A percentile compares a stretch with the other conserved stretches of the same genome.
Evolutionary conservation across 2,113 vertebrate genomes (phyloP).

Genomic region (Strix aluco): DNA sequence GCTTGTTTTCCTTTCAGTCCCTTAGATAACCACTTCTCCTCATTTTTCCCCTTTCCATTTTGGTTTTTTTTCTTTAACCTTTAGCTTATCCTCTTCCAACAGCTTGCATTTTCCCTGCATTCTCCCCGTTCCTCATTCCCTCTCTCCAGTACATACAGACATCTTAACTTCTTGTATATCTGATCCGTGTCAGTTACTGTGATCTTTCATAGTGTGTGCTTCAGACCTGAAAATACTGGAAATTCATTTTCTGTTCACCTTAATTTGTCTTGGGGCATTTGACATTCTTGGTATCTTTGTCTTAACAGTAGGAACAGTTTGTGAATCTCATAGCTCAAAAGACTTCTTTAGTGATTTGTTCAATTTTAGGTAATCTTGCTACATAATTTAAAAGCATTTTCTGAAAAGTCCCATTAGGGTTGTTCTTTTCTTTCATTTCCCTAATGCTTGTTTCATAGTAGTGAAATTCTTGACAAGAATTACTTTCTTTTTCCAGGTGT

Average conservation of each 20-base stretch:
- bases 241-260: neutral
- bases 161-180: neutral
- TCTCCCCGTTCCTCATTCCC: neutral
- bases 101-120: neutral
- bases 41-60: accelerated
- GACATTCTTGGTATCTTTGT: neutral
- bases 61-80: neutral
- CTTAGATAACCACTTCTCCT: neutral
- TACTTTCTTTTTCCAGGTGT: constrained; percentile 80
- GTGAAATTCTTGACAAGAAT: neutral
- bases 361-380: neutral
- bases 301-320: neutral
- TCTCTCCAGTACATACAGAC: neutral
- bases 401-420: neutral
- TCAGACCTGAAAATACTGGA: neutral
- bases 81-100: neutral
- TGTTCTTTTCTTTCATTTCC: neutral
- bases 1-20: neutral
- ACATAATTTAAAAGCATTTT: neutral
- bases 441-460: neutral
- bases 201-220: neutral
- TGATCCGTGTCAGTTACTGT: neutral
- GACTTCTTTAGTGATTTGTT: neutral
- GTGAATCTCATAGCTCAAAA: neutral
- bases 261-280: neutral